Conservation (phyloP, 2,113 vertebrate species). For the Chaetura pelagica region DNA sequence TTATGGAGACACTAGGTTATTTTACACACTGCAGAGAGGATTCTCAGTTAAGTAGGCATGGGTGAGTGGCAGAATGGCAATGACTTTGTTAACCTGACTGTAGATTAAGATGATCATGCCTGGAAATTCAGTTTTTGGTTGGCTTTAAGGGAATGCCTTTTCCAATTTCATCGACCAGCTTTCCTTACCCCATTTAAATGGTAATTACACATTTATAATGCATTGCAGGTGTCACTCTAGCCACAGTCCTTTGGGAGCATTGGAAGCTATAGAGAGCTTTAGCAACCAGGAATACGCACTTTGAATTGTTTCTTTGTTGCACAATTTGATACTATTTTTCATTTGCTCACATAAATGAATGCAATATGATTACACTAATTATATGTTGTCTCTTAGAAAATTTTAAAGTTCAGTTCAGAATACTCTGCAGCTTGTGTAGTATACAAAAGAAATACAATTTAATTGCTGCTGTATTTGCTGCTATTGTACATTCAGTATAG, state of each 20-base stretch:
- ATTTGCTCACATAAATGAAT: conserved; percentile 54
- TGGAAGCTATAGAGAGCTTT: conserved; percentile 53
- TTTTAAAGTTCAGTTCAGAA: conserved; percentile 11
- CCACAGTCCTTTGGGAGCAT: conserved; percentile 55
- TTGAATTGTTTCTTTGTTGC: conserved; percentile 65
- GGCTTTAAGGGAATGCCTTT: conserved; percentile 66
- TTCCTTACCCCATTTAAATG: conserved; percentile 76
- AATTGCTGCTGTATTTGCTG: conserved; percentile 57
- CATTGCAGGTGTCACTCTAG: conserved; percentile 70
- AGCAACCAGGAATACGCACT: conserved; percentile 38
- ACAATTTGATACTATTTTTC: conserved; percentile 53
- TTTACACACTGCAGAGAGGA: not conserved
- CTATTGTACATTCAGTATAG: conserved; percentile 34
- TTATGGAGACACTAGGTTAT: conserved; percentile 17
- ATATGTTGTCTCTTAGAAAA: conserved; percentile 42
- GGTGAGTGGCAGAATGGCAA: conserved; percentile 60
- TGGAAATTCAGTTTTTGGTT: conserved; percentile 66
- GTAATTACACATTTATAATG: conserved; percentile 79
- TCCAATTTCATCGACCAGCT: conserved; percentile 56
- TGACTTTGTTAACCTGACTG: conserved; percentile 69
- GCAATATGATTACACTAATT: conserved; percentile 67
- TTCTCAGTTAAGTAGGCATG: conserved; percentile 30
- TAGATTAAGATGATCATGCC: conserved; percentile 57
- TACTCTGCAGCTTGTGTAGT: conserved; percentile 9
- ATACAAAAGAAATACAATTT: conserved; percentile 41